Evolutionary conservation across 2,113 vertebrate genomes (phyloP).

Genomic region (Probosciger aterrimus): DNA sequence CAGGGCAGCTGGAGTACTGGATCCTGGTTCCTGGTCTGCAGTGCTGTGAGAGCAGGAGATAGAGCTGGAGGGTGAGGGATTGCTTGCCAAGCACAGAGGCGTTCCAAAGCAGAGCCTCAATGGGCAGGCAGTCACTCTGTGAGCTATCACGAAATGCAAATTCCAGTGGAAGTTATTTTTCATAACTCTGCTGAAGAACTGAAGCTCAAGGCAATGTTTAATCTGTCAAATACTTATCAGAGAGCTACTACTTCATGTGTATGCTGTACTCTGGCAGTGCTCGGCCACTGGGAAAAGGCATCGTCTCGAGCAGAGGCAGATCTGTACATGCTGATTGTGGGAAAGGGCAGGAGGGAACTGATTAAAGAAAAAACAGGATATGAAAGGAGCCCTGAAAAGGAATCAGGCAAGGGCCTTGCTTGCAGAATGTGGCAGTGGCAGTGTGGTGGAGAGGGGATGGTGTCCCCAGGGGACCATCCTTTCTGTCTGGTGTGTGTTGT

Average conservation of each 20-base stretch:
- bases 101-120: background rate
- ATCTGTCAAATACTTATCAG: background rate
- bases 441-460: background rate
- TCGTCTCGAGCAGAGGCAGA: rapidly evolving
- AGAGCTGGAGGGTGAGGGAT: background rate
- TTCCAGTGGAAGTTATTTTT: conserved; percentile 2
- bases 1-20: background rate
- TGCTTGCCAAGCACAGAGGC: background rate
- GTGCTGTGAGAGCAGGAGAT: rapidly evolving
- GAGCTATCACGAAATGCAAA: background rate
- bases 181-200: background rate
- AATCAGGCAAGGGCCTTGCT: background rate
- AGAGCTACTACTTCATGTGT: background rate
- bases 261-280: background rate
- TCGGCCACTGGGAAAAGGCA: background rate
- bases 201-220: conserved; percentile 22
- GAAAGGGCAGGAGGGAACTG: background rate
- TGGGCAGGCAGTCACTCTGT: background rate
- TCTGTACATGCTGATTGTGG: background rate
- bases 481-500: background rate
- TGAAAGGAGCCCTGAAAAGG: background rate
- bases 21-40: background rate
- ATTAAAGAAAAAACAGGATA: background rate
- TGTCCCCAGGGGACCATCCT: background rate
- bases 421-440: background rate